phyloP scores from a whole-genome alignment of 2,888 invertebrate species.

The Drosophila vallismaia region DNA sequence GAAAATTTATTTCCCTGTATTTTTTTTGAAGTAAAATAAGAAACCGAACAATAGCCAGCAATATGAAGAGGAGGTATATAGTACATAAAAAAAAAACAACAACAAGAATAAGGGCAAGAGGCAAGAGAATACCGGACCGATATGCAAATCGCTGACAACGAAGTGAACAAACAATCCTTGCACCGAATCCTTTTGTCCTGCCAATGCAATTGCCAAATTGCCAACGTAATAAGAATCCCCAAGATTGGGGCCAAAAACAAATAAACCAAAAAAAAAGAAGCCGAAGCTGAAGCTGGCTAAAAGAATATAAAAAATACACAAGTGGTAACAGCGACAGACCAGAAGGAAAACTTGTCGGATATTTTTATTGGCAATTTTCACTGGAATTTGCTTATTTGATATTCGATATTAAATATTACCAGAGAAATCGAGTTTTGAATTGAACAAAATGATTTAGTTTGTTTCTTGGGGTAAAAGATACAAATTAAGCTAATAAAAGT shows the following conservation, averaged over 20 bases:
- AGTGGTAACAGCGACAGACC: constrained; percentile 23
- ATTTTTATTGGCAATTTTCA: constrained; percentile 38
- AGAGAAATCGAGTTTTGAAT: constrained; percentile 1
- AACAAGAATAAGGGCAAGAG: constrained; percentile 18
- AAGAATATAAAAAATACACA: constrained; percentile 7
- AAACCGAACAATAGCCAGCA: constrained; percentile 33
- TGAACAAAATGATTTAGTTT: neutral
- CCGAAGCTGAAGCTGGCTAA: neutral
- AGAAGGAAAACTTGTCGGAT: constrained; percentile 52
- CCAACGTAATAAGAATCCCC: constrained; percentile 36
- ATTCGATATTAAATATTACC: neutral
- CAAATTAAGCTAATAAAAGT: too few species aligned
- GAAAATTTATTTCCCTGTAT: neutral
- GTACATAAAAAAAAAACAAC: constrained; percentile 17
- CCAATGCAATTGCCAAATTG: constrained; percentile 37
- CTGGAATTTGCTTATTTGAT: constrained; percentile 1
- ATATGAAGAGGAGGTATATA: constrained; percentile 29
- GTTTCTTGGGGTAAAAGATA: neutral
- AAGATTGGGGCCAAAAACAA: constrained; percentile 17
- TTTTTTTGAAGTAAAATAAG: constrained; percentile 14
- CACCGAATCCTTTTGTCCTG: constrained; percentile 19
- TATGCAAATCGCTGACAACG: constrained; percentile 52
- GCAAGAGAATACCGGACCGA: constrained; percentile 5
- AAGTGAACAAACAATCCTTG: constrained; percentile 38
- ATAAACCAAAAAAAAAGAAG: neutral